Conservation (phyloP, 2,113 vertebrate species). For the Bubalus kerabau region DNA sequence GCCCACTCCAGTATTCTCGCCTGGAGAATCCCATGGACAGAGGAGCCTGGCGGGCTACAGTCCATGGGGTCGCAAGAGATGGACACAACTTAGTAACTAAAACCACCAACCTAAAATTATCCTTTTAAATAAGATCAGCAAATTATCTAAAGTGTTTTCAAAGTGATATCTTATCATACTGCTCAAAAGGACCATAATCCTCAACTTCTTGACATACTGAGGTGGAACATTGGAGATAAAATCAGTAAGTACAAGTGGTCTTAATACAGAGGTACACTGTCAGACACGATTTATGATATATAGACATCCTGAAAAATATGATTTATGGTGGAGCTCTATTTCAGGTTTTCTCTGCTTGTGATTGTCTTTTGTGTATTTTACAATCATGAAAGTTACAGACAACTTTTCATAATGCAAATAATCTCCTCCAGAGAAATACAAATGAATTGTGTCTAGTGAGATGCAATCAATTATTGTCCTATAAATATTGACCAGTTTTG, state of each 20-base stretch:
- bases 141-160: neutral
- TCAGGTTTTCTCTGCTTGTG: neutral
- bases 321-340: neutral
- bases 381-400: neutral
- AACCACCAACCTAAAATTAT: neutral
- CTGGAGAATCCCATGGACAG: neutral
- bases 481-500: neutral
- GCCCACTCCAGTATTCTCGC: neutral
- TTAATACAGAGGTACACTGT: neutral
- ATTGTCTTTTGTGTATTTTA: neutral
- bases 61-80: neutral
- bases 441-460: neutral
- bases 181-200: neutral
- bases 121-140: neutral
- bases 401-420: neutral
- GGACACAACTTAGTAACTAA: neutral
- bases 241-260: neutral
- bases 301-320: neutral
- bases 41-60: neutral
- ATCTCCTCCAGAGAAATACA: neutral
- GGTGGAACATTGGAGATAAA: neutral
- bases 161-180: neutral
- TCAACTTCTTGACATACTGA: neutral
- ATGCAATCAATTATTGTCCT: neutral
- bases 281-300: neutral